Base-by-base conservation (phyloP, 2,888 invertebrate genomes). In the Bugula neritina region DNA sequence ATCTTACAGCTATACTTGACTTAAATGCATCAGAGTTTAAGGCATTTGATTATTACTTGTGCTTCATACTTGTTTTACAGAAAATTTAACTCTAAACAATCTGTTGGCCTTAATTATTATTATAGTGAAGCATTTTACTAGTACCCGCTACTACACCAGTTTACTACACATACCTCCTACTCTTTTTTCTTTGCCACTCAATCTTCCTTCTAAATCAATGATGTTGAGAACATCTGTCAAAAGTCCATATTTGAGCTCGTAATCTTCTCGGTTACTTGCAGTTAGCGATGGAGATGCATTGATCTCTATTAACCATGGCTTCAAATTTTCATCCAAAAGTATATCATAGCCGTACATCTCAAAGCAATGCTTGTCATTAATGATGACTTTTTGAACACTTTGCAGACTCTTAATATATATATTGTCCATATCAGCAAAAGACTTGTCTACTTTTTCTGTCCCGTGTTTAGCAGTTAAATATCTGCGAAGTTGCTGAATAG, bases 321-420 rank as follows among this genome's bases (percentile, higher is more conserved):
- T 87, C 23, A 89, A 80, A 72, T 85, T 79, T n/a, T 83, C 83
- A 78, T 88, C 88, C 29, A 89, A 80, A 1, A 89, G 81, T 54
- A 89, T 85, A 77, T 89, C 89, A 78, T 89, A 89, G 25, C 89
- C 89, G 77, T 89, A 89, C 73, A 89, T 83, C 78, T 89, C 89
- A 80, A 89, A 89, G 75, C 88, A 89, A 77, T 89, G 88, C 72
- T 85, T 85, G 79, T 87, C 87, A 80, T 86, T 79, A 77, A 87
- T 86, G 74, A 86, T 85, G 54, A 86, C 83, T 72, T 86, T 85
- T 78, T 87, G 86, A 23, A 88, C 88, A 75, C 87, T 86, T 74
- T 86, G 84, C 69, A 88, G 79, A 75, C 87, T 87, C 63, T 86
- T 86, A 75, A 88, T 85, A 76, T 88, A 86, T 35, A 88, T 85